Percentiles rank a stretch among this genome's conserved stretches.
These are phyloP conservation scores for Malurus elegans DNA, from an alignment of 2,113 vertebrate species.

Conservation along the genomic window DNA sequence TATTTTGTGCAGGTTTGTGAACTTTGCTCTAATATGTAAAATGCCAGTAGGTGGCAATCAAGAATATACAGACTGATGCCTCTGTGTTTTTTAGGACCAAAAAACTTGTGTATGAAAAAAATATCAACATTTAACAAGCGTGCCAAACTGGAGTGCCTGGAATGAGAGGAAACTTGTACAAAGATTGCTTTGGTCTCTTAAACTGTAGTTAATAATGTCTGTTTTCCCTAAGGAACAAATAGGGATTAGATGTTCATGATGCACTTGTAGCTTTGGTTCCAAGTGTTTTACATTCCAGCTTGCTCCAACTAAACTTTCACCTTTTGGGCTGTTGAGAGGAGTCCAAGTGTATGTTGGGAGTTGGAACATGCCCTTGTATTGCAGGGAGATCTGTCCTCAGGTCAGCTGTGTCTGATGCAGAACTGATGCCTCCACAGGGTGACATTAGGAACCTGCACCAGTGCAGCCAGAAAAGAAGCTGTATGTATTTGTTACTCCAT, in stretches of 20 bases:
- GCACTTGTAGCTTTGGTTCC: background rate
- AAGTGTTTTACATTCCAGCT: background rate
- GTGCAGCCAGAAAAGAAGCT: background rate
- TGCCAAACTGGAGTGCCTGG: background rate
- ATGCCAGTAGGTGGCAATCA: conserved; percentile 55
- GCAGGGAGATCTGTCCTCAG: background rate
- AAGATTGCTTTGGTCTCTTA: background rate
- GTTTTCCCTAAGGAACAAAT: background rate
- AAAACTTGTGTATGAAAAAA: background rate
- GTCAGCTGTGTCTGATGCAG: background rate
- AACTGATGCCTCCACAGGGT: background rate
- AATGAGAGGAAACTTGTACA: background rate
- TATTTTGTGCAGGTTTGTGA: background rate
- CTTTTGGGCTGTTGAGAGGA: background rate
- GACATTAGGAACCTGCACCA: background rate
- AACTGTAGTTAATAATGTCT: background rate
- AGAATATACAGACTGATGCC: background rate
- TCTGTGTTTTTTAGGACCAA: background rate
- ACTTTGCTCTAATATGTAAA: background rate
- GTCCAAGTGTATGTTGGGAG: background rate
- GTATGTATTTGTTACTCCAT: background rate
- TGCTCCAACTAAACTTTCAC: background rate
- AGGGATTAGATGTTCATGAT: background rate
- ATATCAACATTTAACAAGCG: background rate
- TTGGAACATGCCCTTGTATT: fast-evolving